Percentiles rank a stretch among this genome's conserved stretches.
These are phyloP conservation scores for Agonopterix subpropinquella DNA, from an alignment of 2,888 invertebrate species.

Conservation along the genomic window DNA sequence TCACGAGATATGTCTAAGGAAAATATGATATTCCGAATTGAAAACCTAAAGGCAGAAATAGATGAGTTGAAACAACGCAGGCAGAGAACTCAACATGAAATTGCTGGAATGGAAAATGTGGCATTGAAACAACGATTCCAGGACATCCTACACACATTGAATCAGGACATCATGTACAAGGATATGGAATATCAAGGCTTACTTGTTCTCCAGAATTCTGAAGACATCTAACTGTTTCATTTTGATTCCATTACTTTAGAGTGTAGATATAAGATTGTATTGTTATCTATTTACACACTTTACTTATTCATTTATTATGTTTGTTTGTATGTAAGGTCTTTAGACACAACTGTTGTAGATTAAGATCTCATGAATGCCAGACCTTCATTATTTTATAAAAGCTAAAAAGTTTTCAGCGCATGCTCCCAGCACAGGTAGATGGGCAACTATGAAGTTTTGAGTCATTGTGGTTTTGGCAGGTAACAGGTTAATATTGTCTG, in stretches of 20 bases:
- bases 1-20: conserved; percentile 54
- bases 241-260: not conserved
- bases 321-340: too few relatives aligned
- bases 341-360: too few relatives aligned
- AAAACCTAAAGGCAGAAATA: conserved; percentile 83
- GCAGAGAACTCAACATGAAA: conserved; percentile 87
- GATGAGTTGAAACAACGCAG: conserved; percentile 84
- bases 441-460: too few relatives aligned
- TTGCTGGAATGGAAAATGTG: conserved; percentile 89
- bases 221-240: conserved; percentile 46
- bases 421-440: too few relatives aligned
- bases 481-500: too few relatives aligned
- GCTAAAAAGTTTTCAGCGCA: too few relatives aligned
- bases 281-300: not conserved
- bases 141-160: conserved; percentile 85
- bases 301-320: not conserved
- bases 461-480: too few relatives aligned
- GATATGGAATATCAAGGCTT: conserved; percentile 79
- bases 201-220: conserved; percentile 55
- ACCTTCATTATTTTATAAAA: too few relatives aligned
- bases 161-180: conserved; percentile 86
- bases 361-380: too few relatives aligned
- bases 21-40: conserved; percentile 78
- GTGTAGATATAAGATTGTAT: not conserved
- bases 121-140: conserved; percentile 89